Base-by-base conservation (phyloP, 2,797 vertebrate species). In the Propithecus deckenii region DNA sequence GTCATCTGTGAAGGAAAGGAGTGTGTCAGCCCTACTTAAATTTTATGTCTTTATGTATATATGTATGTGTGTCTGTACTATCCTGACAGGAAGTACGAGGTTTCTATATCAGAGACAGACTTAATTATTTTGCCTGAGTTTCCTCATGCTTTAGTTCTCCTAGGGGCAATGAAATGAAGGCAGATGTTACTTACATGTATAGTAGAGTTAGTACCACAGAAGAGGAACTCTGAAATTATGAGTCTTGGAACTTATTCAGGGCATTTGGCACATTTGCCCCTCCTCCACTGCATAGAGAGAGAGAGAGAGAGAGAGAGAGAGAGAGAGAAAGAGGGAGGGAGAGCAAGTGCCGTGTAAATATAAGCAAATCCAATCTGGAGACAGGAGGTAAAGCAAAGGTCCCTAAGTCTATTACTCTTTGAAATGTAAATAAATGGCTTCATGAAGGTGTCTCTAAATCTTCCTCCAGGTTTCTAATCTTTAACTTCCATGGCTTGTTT, bases 341-440 rank as follows among this genome's bases (percentile, higher is more conserved):
- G 10, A 91, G 35, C 4, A 67, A 90, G 14, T 55, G 10, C 59
- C 75, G 67, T 65, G 5, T n/a, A 83, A 86, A 87, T 35, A 18
- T 52, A 86, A 75, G 32, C 28, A 57, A 76, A 41, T 67, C 35
- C 23, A 69, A 14, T 80, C 48, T 72, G 78, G 32, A 35, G 30
- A n/a, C 28, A 87, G 30, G 25, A 32, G 55, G 17, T 79, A 12
- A 93, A n/a, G 32, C 30, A 87, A 76, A 43, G 12, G 15, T 38
- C n/a, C 10, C 32, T 22, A 1, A 25, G 7, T 30, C 15, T 91
- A 8, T 84, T 52, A 22, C 41, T 83, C 4, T 96, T 50, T 69
- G 48, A 84, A 81, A 92, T 89, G 9, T 79, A 91, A 90, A 69
- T 94, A 41, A 89, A 74, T 85, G 76, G 13, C 71, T 90, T 12